A percentile compares a stretch with the other conserved stretches of the same genome.
Conservation (phyloP, 2,797 vertebrate species). For the Cyclopterus lumpus region DNA sequence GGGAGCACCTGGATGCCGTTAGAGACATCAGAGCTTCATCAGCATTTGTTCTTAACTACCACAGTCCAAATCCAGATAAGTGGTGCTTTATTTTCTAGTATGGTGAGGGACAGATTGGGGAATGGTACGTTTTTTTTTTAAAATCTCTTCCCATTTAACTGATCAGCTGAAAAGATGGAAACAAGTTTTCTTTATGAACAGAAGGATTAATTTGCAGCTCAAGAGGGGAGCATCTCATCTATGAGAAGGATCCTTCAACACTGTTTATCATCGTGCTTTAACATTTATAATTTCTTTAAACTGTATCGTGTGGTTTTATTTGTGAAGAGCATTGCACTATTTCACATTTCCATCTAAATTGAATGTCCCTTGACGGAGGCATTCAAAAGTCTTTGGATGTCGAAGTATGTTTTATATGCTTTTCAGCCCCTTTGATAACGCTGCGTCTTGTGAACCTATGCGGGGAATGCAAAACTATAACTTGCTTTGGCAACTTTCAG, state of each 20-base stretch:
- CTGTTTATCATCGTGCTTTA: neutral
- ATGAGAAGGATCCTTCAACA: neutral
- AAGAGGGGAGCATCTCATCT: neutral
- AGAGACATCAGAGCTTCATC: conserved; percentile 63
- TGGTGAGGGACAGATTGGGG: conserved; percentile 15
- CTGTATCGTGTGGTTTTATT: neutral
- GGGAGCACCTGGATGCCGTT: conserved; percentile 69
- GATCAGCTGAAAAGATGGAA: conserved; percentile 12
- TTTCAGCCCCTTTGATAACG: neutral
- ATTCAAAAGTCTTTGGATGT: neutral
- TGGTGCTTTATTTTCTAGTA: conserved; percentile 35
- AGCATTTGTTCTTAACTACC: conserved; percentile 57
- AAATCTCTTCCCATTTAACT: conserved; percentile 15
- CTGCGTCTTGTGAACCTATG: neutral
- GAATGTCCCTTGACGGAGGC: neutral
- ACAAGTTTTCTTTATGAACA: neutral
- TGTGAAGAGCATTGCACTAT: neutral
- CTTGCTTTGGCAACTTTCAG: neutral
- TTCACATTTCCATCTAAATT: neutral
- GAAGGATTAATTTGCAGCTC: neutral
- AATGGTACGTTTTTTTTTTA: conserved; percentile 4
- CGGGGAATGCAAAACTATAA: neutral
- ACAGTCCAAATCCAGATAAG: conserved; percentile 32
- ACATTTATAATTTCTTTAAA: neutral
- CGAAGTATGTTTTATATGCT: neutral